phyloP scores from a whole-genome alignment of 2,888 invertebrate genomes.

The Meteorus cinctellus region DNA sequence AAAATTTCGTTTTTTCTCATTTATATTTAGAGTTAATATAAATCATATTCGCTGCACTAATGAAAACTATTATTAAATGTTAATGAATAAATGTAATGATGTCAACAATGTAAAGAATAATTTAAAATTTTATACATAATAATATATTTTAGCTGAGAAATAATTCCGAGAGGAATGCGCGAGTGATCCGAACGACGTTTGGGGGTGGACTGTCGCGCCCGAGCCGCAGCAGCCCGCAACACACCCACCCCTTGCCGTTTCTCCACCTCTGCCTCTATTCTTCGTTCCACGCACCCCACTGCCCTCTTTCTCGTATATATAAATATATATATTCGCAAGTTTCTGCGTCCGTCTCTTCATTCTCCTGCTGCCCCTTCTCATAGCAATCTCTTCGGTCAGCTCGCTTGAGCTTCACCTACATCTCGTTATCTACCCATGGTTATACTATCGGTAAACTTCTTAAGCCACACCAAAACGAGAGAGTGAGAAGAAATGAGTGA shows the following conservation, averaged over 20 bases:
- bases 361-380: conserved; percentile 40
- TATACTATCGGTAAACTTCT: conserved; percentile 58
- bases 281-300: conserved; percentile 54
- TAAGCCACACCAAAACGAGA: conserved; percentile 44
- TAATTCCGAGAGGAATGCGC: conserved; percentile 36
- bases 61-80: not conserved
- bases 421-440: conserved; percentile 60
- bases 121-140: not conserved
- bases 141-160: no score
- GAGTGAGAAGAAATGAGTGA: not conserved
- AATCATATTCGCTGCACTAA: not conserved
- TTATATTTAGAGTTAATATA: not conserved
- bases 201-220: conserved; percentile 73
- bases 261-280: conserved; percentile 42
- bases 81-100: not conserved
- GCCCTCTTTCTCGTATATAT: conserved; percentile 39
- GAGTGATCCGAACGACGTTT: conserved; percentile 67
- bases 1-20: not conserved
- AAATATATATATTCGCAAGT: conserved; percentile 35
- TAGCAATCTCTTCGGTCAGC: conserved; percentile 47
- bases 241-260: conserved; percentile 65
- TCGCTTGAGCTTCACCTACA: conserved; percentile 59
- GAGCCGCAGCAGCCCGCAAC: conserved; percentile 73
- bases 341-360: conserved; percentile 15
- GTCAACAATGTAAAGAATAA: not conserved